Conservation (phyloP, 2,888 invertebrate species). For the Microctonus brassicae region DNA sequence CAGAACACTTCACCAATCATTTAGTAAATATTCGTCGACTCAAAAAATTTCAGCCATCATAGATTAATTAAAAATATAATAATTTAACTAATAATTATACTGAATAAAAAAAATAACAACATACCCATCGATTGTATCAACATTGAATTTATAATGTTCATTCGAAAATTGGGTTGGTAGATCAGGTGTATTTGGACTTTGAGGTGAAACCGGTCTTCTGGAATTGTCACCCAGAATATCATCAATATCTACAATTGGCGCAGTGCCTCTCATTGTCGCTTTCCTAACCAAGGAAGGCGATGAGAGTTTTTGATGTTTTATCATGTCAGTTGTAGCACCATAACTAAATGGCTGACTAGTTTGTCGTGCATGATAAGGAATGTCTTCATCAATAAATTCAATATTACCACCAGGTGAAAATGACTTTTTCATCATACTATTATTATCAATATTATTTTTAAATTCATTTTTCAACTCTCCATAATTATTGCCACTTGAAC, state of each 20-base stretch:
- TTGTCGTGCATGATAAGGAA: slow-evolving; percentile 92
- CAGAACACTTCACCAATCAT: too few relatives aligned
- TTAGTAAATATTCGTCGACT: too few relatives aligned
- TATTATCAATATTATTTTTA: slow-evolving; percentile 51
- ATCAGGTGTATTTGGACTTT: slow-evolving; percentile 59
- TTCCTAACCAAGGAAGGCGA: slow-evolving; percentile 88
- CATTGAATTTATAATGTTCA: slow-evolving; percentile 50
- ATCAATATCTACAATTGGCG: slow-evolving; percentile 65
- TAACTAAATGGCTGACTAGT: slow-evolving; percentile 92
- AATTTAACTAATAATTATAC: background rate
- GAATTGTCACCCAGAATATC: slow-evolving; percentile 61
- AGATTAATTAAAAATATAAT: background rate
- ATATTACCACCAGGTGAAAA: slow-evolving; percentile 69
- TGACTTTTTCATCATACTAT: slow-evolving; percentile 49
- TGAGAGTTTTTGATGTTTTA: slow-evolving; percentile 82
- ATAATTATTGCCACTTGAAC: slow-evolving; percentile 59
- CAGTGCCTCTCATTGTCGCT: slow-evolving; percentile 69
- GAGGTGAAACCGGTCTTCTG: slow-evolving; percentile 57
- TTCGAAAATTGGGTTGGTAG: slow-evolving; percentile 64
- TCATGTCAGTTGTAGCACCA: slow-evolving; percentile 80
- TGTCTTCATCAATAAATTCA: slow-evolving; percentile 75
- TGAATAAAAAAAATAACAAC: slow-evolving; percentile 26
- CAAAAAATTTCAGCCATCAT: too few relatives aligned
- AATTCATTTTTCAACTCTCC: slow-evolving; percentile 61
- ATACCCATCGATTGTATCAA: slow-evolving; percentile 61